Percentiles rank a stretch among this genome's conserved stretches.
Evolutionary conservation across 92 coral and sea anemone genomes (phyloP).

Genomic region (Zoanthus sansibaricus): DNA sequence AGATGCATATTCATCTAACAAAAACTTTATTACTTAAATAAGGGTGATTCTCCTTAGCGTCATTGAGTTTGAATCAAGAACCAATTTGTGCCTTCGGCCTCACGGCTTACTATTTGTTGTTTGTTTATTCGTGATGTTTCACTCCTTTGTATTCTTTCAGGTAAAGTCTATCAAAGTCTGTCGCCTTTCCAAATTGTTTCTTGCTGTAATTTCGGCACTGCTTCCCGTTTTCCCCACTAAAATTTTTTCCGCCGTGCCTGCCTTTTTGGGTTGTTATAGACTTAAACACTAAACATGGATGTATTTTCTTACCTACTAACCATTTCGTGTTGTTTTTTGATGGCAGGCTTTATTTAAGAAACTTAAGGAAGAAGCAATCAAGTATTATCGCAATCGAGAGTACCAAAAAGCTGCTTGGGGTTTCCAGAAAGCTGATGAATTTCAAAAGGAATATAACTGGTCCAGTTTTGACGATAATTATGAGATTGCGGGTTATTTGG

Average conservation of each 20-base stretch:
- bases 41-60: background rate
- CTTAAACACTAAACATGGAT: too few relatives aligned
- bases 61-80: background rate
- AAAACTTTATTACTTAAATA: background rate
- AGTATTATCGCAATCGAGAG: background rate
- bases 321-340: background rate
- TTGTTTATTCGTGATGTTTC: background rate
- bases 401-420: background rate
- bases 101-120: background rate
- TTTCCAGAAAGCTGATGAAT: background rate
- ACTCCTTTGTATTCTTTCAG: background rate
- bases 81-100: background rate
- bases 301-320: background rate
- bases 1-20: too few relatives aligned
- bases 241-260: too few relatives aligned
- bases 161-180: background rate
- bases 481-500: slow-evolving; percentile 4
- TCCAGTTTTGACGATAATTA: background rate
- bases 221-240: background rate
- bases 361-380: background rate
- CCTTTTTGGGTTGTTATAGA: too few relatives aligned
- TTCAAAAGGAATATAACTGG: background rate
- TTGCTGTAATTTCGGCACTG: background rate
- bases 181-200: background rate
- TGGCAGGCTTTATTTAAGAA: background rate